These are phyloP conservation scores for Poliocrania exsul DNA, from an alignment of 2,797 vertebrate genomes.

Conservation along the genomic window DNA sequence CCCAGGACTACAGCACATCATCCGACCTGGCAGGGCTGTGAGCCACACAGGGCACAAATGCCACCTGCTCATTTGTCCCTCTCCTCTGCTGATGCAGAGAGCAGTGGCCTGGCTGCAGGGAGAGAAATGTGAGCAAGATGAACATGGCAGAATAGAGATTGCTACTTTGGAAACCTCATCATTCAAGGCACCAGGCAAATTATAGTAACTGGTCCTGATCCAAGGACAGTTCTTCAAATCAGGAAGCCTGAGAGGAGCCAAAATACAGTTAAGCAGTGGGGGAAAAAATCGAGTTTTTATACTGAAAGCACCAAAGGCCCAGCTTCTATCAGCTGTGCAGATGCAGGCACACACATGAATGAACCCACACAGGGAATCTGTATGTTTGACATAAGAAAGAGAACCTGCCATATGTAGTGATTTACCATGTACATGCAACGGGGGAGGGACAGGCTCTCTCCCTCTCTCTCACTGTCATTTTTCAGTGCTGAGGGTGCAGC, in stretches of 20 bases:
- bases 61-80: slow-evolving; percentile 30
- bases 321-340: neutral
- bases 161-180: neutral
- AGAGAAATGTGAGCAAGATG: neutral
- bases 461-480: neutral
- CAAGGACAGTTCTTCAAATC: neutral
- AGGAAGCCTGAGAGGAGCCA: neutral
- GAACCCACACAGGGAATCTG: neutral
- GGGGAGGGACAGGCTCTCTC: neutral
- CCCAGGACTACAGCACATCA: neutral
- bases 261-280: neutral
- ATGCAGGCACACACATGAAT: neutral
- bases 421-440: accelerated
- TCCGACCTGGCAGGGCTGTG: neutral
- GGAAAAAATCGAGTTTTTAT: neutral
- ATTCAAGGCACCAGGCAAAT: neutral
- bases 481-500: neutral
- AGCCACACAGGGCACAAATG: neutral
- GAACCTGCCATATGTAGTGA: neutral
- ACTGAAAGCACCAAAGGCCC: neutral
- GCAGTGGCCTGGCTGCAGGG: neutral
- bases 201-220: neutral
- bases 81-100: neutral
- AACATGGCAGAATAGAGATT: neutral
- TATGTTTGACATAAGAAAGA: neutral